These are phyloP conservation scores for Drosophila recens DNA, from an alignment of 2,888 invertebrate species.

Conservation along the genomic window DNA sequence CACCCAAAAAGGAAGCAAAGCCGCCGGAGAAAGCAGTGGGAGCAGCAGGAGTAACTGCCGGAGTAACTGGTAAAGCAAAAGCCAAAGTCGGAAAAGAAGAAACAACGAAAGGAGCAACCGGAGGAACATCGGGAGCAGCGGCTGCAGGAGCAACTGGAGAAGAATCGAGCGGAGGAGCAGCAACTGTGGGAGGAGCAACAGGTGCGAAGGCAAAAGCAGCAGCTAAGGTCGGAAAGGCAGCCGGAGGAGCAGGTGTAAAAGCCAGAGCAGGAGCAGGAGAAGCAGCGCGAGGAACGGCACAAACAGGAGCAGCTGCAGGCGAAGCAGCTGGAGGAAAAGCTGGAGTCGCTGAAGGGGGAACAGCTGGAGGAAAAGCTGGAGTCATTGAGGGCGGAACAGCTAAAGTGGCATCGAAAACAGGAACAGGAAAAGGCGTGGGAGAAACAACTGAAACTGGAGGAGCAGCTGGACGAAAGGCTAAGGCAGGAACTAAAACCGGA, in stretches of 20 bases:
- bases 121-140: not conserved
- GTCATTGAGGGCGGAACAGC: not conserved
- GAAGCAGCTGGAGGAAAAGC: not conserved
- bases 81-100: not conserved
- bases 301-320: not conserved
- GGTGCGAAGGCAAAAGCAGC: not conserved
- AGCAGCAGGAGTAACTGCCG: not conserved
- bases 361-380: not conserved
- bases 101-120: not conserved
- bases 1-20: slow-evolving; percentile 26
- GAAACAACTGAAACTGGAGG: not conserved
- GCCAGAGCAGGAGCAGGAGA: not conserved
- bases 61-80: not conserved
- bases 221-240: not conserved
- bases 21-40: not conserved
- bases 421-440: not conserved
- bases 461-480: not conserved
- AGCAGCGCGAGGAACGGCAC: not conserved
- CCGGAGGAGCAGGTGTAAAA: not conserved
- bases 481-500: not conserved
- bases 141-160: not conserved
- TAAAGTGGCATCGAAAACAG: not conserved
- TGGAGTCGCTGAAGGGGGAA: no score
- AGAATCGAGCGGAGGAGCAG: not conserved
- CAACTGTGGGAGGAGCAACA: not conserved